Conservation (phyloP, 2,888 invertebrate species). For the Isotomurus palustris region DNA sequence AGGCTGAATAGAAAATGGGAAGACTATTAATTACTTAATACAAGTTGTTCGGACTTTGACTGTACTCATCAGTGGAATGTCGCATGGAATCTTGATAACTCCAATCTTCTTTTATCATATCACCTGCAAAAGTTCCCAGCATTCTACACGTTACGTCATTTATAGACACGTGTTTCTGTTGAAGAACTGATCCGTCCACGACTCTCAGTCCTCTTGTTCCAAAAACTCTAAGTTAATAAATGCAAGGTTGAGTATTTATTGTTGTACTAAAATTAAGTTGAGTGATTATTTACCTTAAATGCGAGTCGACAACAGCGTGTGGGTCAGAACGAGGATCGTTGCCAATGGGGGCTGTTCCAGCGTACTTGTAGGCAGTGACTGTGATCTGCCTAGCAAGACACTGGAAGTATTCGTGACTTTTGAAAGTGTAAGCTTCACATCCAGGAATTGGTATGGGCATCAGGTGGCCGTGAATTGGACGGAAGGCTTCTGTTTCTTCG, state of each 20-base stretch:
- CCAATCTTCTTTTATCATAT: conserved; percentile 34
- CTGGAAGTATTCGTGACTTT: conserved; percentile 36
- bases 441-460: conserved; percentile 31
- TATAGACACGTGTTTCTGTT: conserved; percentile 34
- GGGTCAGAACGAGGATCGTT: conserved; percentile 22
- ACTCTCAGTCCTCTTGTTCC: conserved; percentile 32
- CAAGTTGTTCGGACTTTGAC: too few relatives aligned
- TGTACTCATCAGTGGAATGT: too few relatives aligned
- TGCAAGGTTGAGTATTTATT: not conserved
- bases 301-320: conserved; percentile 36
- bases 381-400: conserved; percentile 34
- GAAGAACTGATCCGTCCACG: conserved; percentile 36
- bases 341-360: conserved; percentile 36
- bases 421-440: conserved; percentile 30
- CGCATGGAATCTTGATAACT: not conserved
- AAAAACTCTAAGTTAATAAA: conserved; percentile 24
- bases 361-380: conserved; percentile 37
- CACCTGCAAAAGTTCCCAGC: conserved; percentile 34
- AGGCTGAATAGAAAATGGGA: too few relatives aligned
- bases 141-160: conserved; percentile 36
- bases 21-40: too few relatives aligned
- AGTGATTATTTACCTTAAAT: conserved; percentile 23
- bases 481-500: conserved; percentile 35
- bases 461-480: conserved; percentile 31
- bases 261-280: not conserved